Conservation (phyloP, 37 sponge, comb jelly and placozoan genomes). For the Theonella swinhoei region DNA sequence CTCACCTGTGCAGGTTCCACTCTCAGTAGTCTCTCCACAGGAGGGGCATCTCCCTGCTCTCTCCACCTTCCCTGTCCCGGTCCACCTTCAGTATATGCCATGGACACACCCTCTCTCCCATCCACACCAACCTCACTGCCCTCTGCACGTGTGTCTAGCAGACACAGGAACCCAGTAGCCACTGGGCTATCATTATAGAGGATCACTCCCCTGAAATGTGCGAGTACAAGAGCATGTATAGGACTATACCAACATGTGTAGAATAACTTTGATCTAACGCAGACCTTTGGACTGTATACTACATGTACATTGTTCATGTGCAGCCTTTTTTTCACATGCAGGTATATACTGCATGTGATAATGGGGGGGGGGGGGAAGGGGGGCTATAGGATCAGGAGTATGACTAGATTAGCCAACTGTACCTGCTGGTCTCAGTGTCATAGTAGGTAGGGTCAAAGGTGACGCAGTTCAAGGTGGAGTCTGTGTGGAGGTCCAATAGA, state of each 20-base stretch:
- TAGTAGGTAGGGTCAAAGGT: constrained; percentile 63
- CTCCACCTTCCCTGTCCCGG: constrained; percentile 40
- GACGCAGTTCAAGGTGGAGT: constrained; percentile 1
- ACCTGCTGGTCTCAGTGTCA: constrained; percentile 25
- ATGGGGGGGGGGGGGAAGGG: too few species aligned
- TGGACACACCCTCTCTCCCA: constrained; percentile 18
- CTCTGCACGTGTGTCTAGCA: constrained; percentile 42
- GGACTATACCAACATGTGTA: too few species aligned
- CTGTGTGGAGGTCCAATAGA: constrained; percentile 9
- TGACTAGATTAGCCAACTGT: too few species aligned
- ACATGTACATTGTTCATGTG: too few species aligned
- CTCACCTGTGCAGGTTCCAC: neutral
- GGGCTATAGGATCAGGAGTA: too few species aligned
- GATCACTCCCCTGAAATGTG: neutral
- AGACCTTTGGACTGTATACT: too few species aligned
- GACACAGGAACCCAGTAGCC: constrained; percentile 45
- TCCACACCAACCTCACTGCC: constrained; percentile 43
- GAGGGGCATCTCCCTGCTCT: constrained; percentile 29
- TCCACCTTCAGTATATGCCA: constrained; percentile 40
- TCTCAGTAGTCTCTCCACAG: neutral
- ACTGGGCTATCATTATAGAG: constrained; percentile 85
- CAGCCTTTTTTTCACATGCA: too few species aligned
- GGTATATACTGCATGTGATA: too few species aligned
- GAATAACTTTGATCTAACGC: too few species aligned
- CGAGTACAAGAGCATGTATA: too few species aligned